Percentiles rank a stretch among this genome's conserved stretches.
Evolutionary conservation across 2,113 vertebrate genomes (phyloP).

Genomic region (Phyllopteryx taeniolatus): DNA sequence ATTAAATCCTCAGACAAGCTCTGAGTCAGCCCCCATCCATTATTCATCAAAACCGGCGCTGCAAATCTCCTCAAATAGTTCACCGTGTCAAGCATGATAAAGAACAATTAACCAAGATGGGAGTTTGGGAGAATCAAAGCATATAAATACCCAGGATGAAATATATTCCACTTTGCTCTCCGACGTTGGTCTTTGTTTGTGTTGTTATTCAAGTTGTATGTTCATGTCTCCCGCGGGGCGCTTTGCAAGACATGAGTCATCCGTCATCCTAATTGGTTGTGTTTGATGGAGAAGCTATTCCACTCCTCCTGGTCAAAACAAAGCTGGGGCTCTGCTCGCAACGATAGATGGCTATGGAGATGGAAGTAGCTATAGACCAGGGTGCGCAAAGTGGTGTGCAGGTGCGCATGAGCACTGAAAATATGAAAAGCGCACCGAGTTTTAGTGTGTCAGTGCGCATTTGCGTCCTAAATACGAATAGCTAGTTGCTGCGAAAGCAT

Average conservation of each 20-base stretch:
- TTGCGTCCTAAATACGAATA: no score
- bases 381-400: no score
- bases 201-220: slow-evolving; percentile 60
- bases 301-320: slow-evolving; percentile 62
- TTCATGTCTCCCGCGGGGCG: slow-evolving; percentile 61
- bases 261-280: slow-evolving; percentile 72
- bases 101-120: slow-evolving; percentile 56
- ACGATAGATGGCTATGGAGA: slow-evolving; percentile 49
- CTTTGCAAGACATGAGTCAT: slow-evolving; percentile 52
- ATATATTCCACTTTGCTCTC: slow-evolving; percentile 53
- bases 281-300: slow-evolving; percentile 58
- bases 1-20: slow-evolving; percentile 59
- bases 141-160: slow-evolving; percentile 51
- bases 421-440: no score
- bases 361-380: slow-evolving; percentile 44
- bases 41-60: slow-evolving; percentile 61
- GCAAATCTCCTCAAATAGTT: slow-evolving; percentile 68
- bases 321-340: slow-evolving; percentile 40
- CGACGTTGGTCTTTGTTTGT: slow-evolving; percentile 65
- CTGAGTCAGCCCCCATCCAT: slow-evolving; percentile 62
- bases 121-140: slow-evolving; percentile 42
- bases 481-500: no score
- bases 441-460: no score
- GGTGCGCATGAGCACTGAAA: no score
- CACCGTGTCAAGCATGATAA: slow-evolving; percentile 67